Evolutionary conservation across 2,797 vertebrate species (phyloP), one percentile per base, ranked within the genome.

Genomic region (Pantherophis vulpinus): DNA sequence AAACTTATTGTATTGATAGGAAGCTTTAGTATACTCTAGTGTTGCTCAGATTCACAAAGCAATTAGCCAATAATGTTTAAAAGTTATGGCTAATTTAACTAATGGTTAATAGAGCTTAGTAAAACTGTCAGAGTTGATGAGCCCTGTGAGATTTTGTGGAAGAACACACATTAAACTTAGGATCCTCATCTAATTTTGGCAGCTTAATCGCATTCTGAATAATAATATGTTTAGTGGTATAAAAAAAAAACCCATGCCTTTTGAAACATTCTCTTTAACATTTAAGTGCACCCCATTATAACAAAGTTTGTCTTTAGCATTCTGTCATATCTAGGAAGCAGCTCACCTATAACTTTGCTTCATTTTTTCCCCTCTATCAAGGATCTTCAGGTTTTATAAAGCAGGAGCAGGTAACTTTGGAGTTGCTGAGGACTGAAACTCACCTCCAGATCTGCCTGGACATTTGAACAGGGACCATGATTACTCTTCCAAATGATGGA

Each of bases 1-100:
- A 96, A 96, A 63, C 47, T 66, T 96, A 94, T 91, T 93, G 79
- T 95, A 94, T 95, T 60, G 60, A 93, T 95, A 94, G 59, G 79
- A 92, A 95, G 56, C 88, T 97, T 97, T 96, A 97, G 91, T 95
- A 89, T 95, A 95, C 97, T 97, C 96, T 96, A 10, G 95, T 97
- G 96, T 94, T 98, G 96, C 90, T 93, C 91, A 95, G 92, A 97
- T 93, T 97, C 96, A 97, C 96, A 97, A 97, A 97, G 94, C 96
- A 98, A 98, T 98, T 98, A 98, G 79, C 91, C 94, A 97, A 96
- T 97, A 97, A 96, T 94, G 94, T 96, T 97, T 96, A 97, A 97
- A 97, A 97, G 96, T 97, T 97, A 98, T 96, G 96, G 97, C 91
- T 97, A 97, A 98, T 98, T 98, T 97, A 98, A 97, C 96, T 97